Evolutionary conservation across 2,113 vertebrate genomes (phyloP).

Genomic region (Aptenodytes forsteri): DNA sequence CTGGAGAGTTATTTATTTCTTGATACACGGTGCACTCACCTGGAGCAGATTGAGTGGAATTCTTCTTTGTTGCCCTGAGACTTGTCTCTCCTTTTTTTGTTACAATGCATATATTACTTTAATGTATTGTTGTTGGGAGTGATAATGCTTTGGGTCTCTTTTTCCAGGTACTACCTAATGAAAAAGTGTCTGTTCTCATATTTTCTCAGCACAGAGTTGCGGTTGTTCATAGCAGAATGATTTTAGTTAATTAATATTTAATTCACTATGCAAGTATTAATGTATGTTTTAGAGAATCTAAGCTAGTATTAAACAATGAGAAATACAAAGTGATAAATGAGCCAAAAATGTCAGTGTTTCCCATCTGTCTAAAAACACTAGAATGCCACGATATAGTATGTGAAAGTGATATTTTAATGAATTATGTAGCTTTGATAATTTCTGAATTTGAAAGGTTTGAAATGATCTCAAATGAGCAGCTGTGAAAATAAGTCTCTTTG

Average conservation of each 20-base stretch:
- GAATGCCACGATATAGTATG: not conserved
- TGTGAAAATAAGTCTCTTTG: conserved; percentile 21
- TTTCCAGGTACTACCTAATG: not conserved
- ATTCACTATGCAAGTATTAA: not conserved
- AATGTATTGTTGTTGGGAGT: not conserved
- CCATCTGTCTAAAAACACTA: not conserved
- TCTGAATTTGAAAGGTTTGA: conserved; percentile 15
- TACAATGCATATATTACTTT: not conserved
- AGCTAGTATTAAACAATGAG: not conserved
- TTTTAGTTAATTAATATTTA: not conserved
- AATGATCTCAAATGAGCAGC: not conserved
- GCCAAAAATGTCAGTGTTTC: not conserved
- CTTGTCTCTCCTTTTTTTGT: not conserved
- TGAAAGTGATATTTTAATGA: not conserved
- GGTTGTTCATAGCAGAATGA: not conserved
- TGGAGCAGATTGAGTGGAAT: not conserved
- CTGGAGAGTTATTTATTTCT: not conserved
- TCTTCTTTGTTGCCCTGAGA: not conserved
- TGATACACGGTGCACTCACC: not conserved
- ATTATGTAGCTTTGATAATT: not conserved
- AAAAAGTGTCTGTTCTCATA: not conserved
- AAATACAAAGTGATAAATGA: not conserved
- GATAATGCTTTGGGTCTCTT: not conserved
- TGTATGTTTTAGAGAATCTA: not conserved
- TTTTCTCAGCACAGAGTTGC: not conserved